phyloP scores from a whole-genome alignment of 2,797 vertebrate species.

The Prionace glauca region DNA sequence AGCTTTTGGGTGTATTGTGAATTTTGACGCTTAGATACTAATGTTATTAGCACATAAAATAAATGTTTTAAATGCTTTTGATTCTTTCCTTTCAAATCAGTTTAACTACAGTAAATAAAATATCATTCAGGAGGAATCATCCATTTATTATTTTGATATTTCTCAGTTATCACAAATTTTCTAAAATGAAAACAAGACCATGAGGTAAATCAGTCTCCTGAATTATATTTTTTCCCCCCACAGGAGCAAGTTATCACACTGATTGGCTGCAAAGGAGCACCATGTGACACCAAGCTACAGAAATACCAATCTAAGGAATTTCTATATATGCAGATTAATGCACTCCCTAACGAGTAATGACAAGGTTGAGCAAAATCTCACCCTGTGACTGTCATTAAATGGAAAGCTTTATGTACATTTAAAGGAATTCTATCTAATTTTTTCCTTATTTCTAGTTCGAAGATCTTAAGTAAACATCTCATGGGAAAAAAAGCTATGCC shows the following conservation, averaged over 20 bases:
- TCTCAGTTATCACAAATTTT: neutral
- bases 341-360: neutral
- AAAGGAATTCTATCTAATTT: neutral
- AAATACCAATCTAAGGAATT: neutral
- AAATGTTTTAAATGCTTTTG: neutral
- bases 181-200: neutral
- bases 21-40: neutral
- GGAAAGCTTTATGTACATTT: neutral
- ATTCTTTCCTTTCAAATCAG: neutral
- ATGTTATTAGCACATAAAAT: neutral
- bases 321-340: neutral
- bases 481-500: neutral
- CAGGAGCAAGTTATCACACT: neutral
- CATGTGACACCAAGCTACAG: neutral
- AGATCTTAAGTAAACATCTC: neutral
- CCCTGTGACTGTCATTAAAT: neutral
- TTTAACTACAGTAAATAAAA: too few relatives aligned
- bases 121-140: neutral
- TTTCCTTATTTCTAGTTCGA: neutral
- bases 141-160: neutral
- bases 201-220: neutral
- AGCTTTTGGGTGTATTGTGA: neutral
- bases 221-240: neutral
- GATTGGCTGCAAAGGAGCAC: neutral
- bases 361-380: neutral